phyloP scores from a whole-genome alignment of 2,797 vertebrate species.

The Leptatherina wallacei region DNA sequence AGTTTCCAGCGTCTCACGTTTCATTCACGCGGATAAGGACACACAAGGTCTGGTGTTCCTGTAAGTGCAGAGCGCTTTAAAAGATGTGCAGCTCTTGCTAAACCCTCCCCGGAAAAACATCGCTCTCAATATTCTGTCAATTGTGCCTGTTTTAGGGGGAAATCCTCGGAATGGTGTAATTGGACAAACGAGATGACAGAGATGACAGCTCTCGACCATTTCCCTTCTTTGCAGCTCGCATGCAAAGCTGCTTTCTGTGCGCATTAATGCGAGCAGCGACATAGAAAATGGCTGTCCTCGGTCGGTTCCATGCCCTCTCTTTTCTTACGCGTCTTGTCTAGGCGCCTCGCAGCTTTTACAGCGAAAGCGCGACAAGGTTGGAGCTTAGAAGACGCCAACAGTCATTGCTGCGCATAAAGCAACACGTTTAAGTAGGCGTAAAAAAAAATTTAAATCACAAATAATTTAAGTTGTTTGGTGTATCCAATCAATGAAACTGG shows the following conservation, averaged over 20 bases:
- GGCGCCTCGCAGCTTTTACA: not conserved
- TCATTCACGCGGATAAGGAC: not conserved
- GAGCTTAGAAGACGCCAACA: not conserved
- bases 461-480: too few species aligned
- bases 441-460: too few species aligned
- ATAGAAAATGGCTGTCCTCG: slow-evolving; percentile 82
- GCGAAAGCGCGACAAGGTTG: too few species aligned
- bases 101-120: not conserved
- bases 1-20: slow-evolving; percentile 6
- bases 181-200: not conserved
- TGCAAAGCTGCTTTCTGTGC: slow-evolving; percentile 51
- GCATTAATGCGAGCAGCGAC: slow-evolving; percentile 48
- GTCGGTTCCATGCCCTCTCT: slow-evolving; percentile 35
- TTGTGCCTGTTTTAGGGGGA: not conserved
- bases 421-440: not conserved
- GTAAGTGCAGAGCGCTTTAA: not conserved
- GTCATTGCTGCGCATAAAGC: not conserved
- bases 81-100: not conserved
- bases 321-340: slow-evolving; percentile 18
- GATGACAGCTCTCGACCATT: slow-evolving; percentile 58
- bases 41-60: not conserved
- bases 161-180: not conserved
- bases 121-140: not conserved
- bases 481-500: not conserved
- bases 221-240: slow-evolving; percentile 56